Evolutionary conservation across 2,888 invertebrate species (phyloP), one percentile per base, ranked within the genome.

Genomic region (Papilio protenor): DNA sequence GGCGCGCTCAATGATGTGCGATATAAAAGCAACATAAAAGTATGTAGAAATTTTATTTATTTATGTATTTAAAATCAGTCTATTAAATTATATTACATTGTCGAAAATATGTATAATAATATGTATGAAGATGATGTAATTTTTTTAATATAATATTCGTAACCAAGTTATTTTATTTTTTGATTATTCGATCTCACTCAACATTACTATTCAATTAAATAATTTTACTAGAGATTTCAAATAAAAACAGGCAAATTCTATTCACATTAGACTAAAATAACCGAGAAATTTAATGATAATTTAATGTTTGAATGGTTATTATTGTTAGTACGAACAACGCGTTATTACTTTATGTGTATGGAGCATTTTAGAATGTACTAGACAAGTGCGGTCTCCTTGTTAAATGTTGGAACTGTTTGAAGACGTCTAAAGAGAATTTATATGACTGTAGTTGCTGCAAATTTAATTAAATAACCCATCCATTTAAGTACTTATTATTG

Each of bases 1-100:
- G 83, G 82, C 77, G 79, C 47, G 74, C 70, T 70, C 80, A 78
- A 82, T 57, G 75, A 79, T 77, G 77, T 33, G 66, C 59, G 64
- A 73, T 81, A 84, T 85, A 85, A 66, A 66, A 45, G 27, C 6
- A 61, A 61, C 27, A 27, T 27, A 5, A 14, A 27, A 4, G 16
- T 27, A 33, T 61, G 16, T 33, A 18, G 14, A 16, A 33, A 4
- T 5, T 27, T 61, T 61, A 6, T 66, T 40, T 40, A 66, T 66
- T 66, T 66, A 45, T 40, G 2, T 59, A 55, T n/a, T 55, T n/a
- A 55, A 52, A 52, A 5, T 2, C 55, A 55, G 18, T 33, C 33
- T 33, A 33, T 33, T 27, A 27, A 27, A 27, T 6, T 33, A 33
- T 5, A 33, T 33, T 33, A 33, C 4, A 33, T 33, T 33, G 33